Conservation (phyloP, 2,888 invertebrate genomes). For the Spisula solida region DNA sequence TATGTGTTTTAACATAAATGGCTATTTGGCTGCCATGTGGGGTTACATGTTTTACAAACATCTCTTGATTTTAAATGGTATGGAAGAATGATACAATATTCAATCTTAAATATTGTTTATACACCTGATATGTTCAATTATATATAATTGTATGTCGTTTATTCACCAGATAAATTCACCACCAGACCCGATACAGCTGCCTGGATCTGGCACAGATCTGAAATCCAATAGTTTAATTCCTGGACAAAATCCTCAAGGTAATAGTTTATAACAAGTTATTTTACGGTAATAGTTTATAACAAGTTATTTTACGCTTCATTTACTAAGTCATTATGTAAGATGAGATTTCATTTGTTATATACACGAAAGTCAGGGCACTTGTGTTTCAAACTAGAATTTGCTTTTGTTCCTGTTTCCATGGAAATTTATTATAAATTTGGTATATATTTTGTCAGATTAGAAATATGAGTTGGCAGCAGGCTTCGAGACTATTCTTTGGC, state of each 20-base stretch:
- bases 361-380: not conserved
- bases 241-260: slow-evolving; percentile 62
- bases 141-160: not conserved
- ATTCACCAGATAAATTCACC: slow-evolving; percentile 72
- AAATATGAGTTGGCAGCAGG: too few species aligned
- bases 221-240: slow-evolving; percentile 83
- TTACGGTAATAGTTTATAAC: slow-evolving; percentile 18
- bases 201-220: slow-evolving; percentile 79
- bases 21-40: too few species aligned
- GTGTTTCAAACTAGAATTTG: not conserved
- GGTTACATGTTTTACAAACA: too few species aligned
- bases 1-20: too few species aligned
- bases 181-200: slow-evolving; percentile 83
- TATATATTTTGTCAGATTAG: not conserved
- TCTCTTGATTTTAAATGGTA: too few species aligned
- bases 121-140: not conserved
- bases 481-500: too few species aligned
- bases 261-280: not conserved
- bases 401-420: not conserved
- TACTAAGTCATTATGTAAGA: not conserved
- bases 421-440: not conserved
- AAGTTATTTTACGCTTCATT: not conserved
- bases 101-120: not conserved
- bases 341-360: not conserved
- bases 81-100: too few species aligned